Evolutionary conservation across 2,888 invertebrate genomes (phyloP), one percentile per base, ranked within the genome.

Genomic region (Idaea straminata): DNA sequence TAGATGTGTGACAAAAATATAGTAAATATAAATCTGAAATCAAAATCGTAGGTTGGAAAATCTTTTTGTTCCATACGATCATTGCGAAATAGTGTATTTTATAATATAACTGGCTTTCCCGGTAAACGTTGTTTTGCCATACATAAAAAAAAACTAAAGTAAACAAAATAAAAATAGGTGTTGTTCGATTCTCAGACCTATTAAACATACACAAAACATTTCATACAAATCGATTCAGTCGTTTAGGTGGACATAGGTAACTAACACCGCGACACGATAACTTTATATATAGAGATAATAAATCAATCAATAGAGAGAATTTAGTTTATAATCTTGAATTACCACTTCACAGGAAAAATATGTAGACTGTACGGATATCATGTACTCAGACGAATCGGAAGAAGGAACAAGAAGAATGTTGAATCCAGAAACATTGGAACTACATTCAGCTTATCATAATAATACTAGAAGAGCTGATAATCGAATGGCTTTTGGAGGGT

Each of bases 311-410:
- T 25, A 25, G 3, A 25, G 25, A 25, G 25, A 25, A 25, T 25
- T 25, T 25, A 25, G 25, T 25, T 25, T 25, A 25, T 47, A 47
- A 13, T 47, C 5, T 47, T 7, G 7, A 2, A 13, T 13, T 47
- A 10, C 36, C 34, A 16, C 35, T 64, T 77, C 73, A 5, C 70
- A 87, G 85, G 88, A 87, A 62, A 88, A 87, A 74, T 87, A 88
- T 67, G 84, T 86, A 4, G 87, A 88, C 61, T 88, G 88, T 66
- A 82, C 81, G 0, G 87, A 87, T 15, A 76, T 87, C 5, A 75
- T 76, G 74, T 83, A 84, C 64, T 84, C 83, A 0, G 79, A 69
- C 1, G 83, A 81, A 4, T 75, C 77, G 0, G 76, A 66, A 0
- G 80, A 77, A 15, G 67, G 64, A 0, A 65, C 15, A 0, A 74